Base-by-base conservation (phyloP, 2,113 vertebrate species). In the Stigmatopora argus region DNA sequence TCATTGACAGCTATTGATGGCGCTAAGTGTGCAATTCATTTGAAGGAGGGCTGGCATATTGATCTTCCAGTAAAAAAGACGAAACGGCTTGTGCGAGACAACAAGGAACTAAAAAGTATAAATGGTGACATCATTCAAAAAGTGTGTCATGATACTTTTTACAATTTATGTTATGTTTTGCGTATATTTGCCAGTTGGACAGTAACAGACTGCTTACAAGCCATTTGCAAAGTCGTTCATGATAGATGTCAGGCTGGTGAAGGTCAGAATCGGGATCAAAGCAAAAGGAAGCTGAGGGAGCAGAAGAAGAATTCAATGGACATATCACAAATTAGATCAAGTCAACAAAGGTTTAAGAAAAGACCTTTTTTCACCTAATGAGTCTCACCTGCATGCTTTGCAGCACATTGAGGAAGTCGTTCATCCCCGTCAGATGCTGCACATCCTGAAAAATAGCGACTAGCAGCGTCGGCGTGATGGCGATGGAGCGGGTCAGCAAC, bases 381-480 rank as follows among this genome's bases (percentile, higher is more conserved):
- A 0, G 23, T 5, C 77, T 68, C 38, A 89, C 88, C 86, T 88
- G 88, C 62, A 96, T 90, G 86, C 94, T 97, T 86, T 94, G 93
- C 3, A 97, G 91, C 8, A 96, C 93, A 0, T 96, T 96, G 75
- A 99, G 88, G 87, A 99, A 99, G 84, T 96, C 94, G 19, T 96
- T 96, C 95, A 96, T 96, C 44, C 94, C 95, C 68, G 96, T 99
- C 17, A 96, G 79, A 85, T 87, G 93, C 17, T 93, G 83, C 0
- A 97, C 93, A 0, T 99, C 94, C 88, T 98, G 93, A 52, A 99
- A 99, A 81, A 98, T 89, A 51, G 96, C 92, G 0, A 99, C 95
- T 18, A 98, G 80, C 66, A 99, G 89, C 0, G 96, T 97, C 11
- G 96, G 95, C 0, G 90, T 90, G 82, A 99, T 91, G 65, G 96